Percentiles rank a stretch among this genome's conserved stretches.
These are phyloP conservation scores for Cybosia mesomella DNA, from an alignment of 2,888 invertebrate genomes.

Conservation along the genomic window DNA sequence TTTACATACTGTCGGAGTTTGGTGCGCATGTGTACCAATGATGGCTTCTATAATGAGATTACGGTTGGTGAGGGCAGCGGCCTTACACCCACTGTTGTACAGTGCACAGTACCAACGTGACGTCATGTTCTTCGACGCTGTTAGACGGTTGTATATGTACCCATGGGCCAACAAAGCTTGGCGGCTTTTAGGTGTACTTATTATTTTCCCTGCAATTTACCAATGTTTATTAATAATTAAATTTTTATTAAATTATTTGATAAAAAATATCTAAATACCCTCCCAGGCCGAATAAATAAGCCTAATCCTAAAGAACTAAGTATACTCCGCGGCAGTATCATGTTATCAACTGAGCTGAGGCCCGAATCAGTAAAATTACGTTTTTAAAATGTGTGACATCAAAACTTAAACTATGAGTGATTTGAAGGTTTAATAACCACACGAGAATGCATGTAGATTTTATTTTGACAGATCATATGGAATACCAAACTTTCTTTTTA, in stretches of 20 bases:
- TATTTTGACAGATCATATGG: too few relatives aligned
- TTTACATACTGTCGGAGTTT: constrained; percentile 5
- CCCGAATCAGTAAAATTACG: too few relatives aligned
- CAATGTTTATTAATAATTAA: neutral
- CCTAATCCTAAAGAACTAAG: too few relatives aligned
- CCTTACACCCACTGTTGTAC: constrained; percentile 57
- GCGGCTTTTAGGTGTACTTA: constrained; percentile 21
- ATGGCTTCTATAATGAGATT: constrained; percentile 17
- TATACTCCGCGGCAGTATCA: too few relatives aligned
- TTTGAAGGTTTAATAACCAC: neutral
- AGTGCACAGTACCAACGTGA: constrained; percentile 52
- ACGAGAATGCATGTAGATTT: too few relatives aligned
- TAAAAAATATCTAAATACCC: neutral
- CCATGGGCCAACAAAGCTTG: constrained; percentile 25
- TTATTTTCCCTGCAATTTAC: constrained; percentile 30
- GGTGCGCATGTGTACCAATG: constrained; percentile 26
- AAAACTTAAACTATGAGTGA: too few relatives aligned
- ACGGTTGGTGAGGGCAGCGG: constrained; percentile 46
- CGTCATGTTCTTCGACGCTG: constrained; percentile 14
- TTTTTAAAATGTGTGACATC: too few relatives aligned
- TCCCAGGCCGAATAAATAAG: too few relatives aligned
- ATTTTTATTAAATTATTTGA: too few relatives aligned
- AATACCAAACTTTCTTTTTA: too few relatives aligned
- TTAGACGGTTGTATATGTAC: constrained; percentile 34
- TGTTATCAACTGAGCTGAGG: too few relatives aligned